Conservation (phyloP, 2,888 invertebrate genomes). For the Tricholauxania praeusta region DNA sequence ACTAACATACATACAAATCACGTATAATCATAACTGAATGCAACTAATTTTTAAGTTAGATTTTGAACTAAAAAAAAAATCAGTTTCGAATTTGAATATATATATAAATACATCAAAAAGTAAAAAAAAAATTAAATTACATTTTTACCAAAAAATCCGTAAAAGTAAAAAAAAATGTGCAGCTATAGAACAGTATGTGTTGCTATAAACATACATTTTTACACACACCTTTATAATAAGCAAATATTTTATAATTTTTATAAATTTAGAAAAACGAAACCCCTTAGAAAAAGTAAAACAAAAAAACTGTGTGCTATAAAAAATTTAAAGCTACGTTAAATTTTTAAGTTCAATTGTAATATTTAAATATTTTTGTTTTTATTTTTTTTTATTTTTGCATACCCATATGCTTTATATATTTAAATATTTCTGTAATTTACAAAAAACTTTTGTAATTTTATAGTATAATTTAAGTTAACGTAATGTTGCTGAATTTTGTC, state of each 20-base stretch:
- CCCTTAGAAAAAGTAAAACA: neutral
- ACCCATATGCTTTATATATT: neutral
- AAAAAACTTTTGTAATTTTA: slow-evolving; percentile 32
- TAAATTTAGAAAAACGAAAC: neutral
- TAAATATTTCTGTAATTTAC: slow-evolving; percentile 17
- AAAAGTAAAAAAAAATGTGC: slow-evolving; percentile 28
- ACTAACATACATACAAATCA: slow-evolving; percentile 41
- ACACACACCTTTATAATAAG: slow-evolving; percentile 34
- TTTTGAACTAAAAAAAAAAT: slow-evolving; percentile 35
- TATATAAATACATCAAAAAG: slow-evolving; percentile 24
- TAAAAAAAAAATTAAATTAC: slow-evolving; percentile 36
- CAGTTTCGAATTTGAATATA: slow-evolving; percentile 8
- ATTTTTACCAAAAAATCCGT: slow-evolving; percentile 38
- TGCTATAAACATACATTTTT: slow-evolving; percentile 34
- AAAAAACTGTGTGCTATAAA: slow-evolving; percentile 22
- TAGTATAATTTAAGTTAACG: slow-evolving; percentile 52
- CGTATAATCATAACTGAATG: slow-evolving; percentile 39
- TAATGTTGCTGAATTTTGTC: slow-evolving; percentile 24
- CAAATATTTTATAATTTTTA: slow-evolving; percentile 51
- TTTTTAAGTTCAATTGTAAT: neutral
- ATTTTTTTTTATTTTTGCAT: neutral
- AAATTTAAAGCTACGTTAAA: slow-evolving; percentile 27
- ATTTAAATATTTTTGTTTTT: slow-evolving; percentile 4
- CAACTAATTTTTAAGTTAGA: slow-evolving; percentile 30
- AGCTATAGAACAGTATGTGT: slow-evolving; percentile 36